A percentile compares a stretch with the other conserved stretches of the same genome.
Conservation (phyloP, 2,888 invertebrate species). For the Fragum whitleyi region DNA sequence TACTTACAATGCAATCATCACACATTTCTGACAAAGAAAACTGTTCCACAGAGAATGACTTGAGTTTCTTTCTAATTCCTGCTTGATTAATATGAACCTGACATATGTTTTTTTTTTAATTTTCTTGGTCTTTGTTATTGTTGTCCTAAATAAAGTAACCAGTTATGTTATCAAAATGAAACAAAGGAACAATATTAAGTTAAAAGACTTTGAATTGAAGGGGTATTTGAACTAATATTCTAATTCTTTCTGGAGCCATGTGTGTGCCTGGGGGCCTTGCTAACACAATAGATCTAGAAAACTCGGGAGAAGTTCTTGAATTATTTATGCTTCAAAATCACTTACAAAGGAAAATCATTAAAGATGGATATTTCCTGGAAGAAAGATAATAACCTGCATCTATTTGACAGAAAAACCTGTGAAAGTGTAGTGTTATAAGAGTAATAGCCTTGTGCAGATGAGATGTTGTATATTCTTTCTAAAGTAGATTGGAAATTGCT, state of each 20-base stretch:
- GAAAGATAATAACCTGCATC: slow-evolving; percentile 13
- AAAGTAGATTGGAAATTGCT: too few relatives aligned
- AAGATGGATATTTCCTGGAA: slow-evolving; percentile 5
- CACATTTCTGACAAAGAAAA: slow-evolving; percentile 6
- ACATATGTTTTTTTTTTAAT: too few relatives aligned
- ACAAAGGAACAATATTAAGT: too few relatives aligned
- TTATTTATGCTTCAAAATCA: slow-evolving; percentile 17
- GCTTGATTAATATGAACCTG: too few relatives aligned
- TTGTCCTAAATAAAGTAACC: too few relatives aligned
- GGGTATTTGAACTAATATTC: too few relatives aligned
- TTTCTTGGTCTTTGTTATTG: too few relatives aligned
- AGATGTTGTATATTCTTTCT: not conserved
- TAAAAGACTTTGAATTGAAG: too few relatives aligned
- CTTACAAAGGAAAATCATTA: slow-evolving; percentile 27
- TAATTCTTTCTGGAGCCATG: not conserved
- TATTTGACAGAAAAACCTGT: slow-evolving; percentile 13
- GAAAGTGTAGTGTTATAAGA: slow-evolving; percentile 2
- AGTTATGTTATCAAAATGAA: too few relatives aligned
- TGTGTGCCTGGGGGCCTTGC: not conserved
- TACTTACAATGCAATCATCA: not conserved
- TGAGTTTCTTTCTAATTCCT: slow-evolving; percentile 15
- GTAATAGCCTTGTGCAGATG: not conserved
- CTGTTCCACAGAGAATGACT: slow-evolving; percentile 3
- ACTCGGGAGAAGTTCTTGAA: slow-evolving; percentile 1
- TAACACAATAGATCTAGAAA: slow-evolving; percentile 10